These are phyloP conservation scores for Burhinus bistriatus DNA, from an alignment of 2,113 vertebrate genomes.

Conservation along the genomic window DNA sequence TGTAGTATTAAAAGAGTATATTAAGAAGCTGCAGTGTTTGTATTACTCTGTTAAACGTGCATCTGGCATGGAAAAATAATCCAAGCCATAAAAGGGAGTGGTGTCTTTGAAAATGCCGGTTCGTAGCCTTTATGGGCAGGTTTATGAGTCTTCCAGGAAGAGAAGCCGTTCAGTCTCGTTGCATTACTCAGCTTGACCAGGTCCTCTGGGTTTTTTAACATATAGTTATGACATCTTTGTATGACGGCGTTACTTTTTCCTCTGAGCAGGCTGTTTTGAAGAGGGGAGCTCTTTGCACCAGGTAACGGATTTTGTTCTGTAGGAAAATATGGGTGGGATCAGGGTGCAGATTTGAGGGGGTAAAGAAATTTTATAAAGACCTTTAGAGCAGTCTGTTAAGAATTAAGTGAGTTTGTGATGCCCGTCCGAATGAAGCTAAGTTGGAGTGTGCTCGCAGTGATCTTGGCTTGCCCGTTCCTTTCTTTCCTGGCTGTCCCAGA, in stretches of 20 bases:
- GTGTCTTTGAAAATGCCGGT: background rate
- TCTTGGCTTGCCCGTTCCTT: background rate
- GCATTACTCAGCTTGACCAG: background rate
- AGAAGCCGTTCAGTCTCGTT: background rate
- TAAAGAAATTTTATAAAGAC: background rate
- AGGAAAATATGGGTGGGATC: background rate
- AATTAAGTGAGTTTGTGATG: background rate
- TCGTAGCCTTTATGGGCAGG: background rate
- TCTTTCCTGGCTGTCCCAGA: background rate
- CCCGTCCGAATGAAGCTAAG: background rate
- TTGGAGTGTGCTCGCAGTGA: background rate
- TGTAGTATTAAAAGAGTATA: background rate
- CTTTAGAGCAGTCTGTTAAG: background rate
- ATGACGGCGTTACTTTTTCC: fast-evolving
- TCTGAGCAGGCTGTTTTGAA: background rate
- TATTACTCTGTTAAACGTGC: background rate
- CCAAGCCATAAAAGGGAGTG: background rate
- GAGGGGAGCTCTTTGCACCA: background rate
- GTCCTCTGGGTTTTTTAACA: background rate
- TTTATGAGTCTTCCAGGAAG: background rate
- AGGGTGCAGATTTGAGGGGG: background rate
- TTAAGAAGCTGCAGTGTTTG: background rate
- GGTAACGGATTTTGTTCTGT: background rate
- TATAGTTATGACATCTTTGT: background rate
- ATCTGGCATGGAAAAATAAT: background rate